Conservation (phyloP, 1,140 invertebrate genomes). For the Pomacea maculata region DNA sequence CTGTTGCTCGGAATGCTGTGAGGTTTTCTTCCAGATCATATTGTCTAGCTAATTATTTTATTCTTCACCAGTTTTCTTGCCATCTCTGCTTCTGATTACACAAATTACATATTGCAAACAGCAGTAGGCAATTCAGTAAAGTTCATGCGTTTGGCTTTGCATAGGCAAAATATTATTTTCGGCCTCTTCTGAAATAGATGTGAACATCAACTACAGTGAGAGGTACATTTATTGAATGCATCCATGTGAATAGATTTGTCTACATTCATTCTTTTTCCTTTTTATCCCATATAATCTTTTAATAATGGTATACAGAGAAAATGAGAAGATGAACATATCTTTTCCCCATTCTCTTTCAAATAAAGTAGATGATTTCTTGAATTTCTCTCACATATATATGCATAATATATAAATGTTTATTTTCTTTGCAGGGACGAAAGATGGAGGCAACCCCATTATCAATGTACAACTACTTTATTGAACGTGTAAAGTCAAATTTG, state of each 20-base stretch:
- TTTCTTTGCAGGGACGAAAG: conserved; percentile 69
- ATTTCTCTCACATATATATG: not conserved
- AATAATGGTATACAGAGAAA: not conserved
- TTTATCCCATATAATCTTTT: not conserved
- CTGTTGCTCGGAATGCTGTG: conserved; percentile 63
- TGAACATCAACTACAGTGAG: not conserved
- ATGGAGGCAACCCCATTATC: conserved; percentile 65
- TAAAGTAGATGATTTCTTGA: not conserved
- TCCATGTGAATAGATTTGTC: not conserved
- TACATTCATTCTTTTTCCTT: not conserved
- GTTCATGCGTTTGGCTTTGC: too few relatives aligned
- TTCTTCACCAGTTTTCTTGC: too few relatives aligned
- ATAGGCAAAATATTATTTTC: too few relatives aligned
- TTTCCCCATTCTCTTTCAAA: too few relatives aligned
- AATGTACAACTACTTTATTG: conserved; percentile 68
- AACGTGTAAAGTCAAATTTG: conserved; percentile 63
- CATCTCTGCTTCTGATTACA: conserved; percentile 4
- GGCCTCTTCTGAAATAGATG: too few relatives aligned
- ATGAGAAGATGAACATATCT: not conserved
- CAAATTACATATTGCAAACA: not conserved
- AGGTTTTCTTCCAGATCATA: conserved; percentile 15
- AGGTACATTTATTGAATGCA: not conserved
- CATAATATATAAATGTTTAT: not conserved
- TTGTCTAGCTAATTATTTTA: not conserved
- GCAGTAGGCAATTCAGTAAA: too few relatives aligned